Conservation (phyloP, 2,113 vertebrate species). For the Laticauda laticaudata region DNA sequence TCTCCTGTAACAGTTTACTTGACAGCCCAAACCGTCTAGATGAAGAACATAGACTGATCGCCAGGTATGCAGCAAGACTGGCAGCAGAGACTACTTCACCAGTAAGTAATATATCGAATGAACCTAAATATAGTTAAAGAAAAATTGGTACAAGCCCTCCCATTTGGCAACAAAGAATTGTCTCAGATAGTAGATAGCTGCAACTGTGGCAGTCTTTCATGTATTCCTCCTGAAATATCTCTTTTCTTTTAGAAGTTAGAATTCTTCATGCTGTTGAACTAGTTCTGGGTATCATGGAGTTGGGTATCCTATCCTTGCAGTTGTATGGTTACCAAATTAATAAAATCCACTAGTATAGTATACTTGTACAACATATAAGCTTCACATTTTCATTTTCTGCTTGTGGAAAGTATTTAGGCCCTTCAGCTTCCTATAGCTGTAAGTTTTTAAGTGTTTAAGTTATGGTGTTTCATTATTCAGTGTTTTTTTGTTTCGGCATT, state of each 20-base stretch:
- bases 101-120: constrained; percentile 76
- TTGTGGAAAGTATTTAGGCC: background rate
- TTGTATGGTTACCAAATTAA: background rate
- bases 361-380: background rate
- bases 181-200: background rate
- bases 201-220: background rate
- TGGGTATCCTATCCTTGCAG: background rate
- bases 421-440: background rate
- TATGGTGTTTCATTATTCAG: background rate
- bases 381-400: background rate
- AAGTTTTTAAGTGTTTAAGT: background rate
- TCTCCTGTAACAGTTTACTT: constrained; percentile 76
- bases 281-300: background rate
- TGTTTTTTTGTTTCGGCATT: background rate
- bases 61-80: constrained; percentile 95
- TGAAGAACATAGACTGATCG: constrained; percentile 96
- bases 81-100: constrained; percentile 87
- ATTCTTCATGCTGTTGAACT: background rate
- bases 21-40: constrained; percentile 91
- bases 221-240: background rate
- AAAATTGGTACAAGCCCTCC: background rate
- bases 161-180: background rate
- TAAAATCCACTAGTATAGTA: background rate
- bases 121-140: background rate
- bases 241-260: background rate